phyloP scores from a whole-genome alignment of 2,797 vertebrate genomes.

The Peromyscus melanophrys region DNA sequence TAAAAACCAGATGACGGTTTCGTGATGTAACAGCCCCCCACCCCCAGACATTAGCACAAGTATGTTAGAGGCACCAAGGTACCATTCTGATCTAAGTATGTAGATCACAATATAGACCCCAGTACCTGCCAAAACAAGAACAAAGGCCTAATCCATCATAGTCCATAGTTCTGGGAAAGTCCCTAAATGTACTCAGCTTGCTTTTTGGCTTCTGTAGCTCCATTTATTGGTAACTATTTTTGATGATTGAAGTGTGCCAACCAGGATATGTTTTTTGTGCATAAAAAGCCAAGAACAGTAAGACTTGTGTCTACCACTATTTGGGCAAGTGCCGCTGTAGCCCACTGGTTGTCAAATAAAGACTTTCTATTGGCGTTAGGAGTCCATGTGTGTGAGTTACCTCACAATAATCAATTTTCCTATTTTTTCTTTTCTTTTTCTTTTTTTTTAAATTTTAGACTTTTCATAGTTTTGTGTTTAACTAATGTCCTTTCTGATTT shows the following conservation, averaged over 20 bases:
- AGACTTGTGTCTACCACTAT: background rate
- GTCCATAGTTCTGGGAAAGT: background rate
- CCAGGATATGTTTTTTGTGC: background rate
- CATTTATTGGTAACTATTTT: background rate
- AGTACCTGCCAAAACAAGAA: background rate
- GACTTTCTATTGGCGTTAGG: background rate
- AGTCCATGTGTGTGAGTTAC: no score
- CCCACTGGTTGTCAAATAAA: background rate
- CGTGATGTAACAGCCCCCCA: background rate
- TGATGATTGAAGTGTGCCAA: background rate
- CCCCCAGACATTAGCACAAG: background rate
- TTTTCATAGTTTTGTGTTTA: no score
- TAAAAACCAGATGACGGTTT: background rate
- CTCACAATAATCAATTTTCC: no score
- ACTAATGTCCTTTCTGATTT: no score
- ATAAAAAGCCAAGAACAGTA: background rate
- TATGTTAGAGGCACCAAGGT: background rate
- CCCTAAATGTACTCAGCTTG: background rate
- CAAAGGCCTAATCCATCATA: background rate
- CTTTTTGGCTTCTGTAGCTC: background rate
- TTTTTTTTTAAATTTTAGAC: no score
- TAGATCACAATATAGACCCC: background rate
- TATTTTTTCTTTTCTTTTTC: background rate
- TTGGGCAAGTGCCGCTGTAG: background rate
- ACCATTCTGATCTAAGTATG: background rate